Evolutionary conservation across 2,113 vertebrate species (phyloP).

Genomic region (Eidolon helvum): DNA sequence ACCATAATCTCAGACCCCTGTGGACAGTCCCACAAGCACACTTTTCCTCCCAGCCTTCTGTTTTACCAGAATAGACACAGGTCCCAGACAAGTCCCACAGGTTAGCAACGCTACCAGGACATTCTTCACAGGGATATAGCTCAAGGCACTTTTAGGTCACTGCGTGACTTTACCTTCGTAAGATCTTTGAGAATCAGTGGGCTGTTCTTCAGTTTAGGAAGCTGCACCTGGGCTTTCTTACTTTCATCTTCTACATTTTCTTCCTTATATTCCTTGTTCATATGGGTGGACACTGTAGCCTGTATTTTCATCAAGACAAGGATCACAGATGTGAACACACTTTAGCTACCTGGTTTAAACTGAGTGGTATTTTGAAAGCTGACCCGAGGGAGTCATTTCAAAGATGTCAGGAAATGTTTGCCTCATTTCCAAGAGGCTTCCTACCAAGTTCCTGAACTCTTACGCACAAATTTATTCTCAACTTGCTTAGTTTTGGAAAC

Average conservation of each 20-base stretch:
- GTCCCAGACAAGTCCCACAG: not conserved
- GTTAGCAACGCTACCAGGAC: not conserved
- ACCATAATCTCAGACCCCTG: not conserved
- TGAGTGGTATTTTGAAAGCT: not conserved
- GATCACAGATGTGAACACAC: not conserved
- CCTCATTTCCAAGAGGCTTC: not conserved
- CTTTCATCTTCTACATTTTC: conserved; percentile 19
- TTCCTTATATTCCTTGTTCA: not conserved
- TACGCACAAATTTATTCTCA: not conserved
- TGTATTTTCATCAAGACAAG: conserved; percentile 45
- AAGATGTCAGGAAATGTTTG: not conserved
- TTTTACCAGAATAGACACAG: not conserved
- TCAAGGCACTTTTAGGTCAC: not conserved
- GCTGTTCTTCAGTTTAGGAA: not conserved
- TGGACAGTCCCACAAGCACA: not conserved
- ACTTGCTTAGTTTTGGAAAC: not conserved
- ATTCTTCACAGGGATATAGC: not conserved
- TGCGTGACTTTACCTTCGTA: conserved; percentile 51
- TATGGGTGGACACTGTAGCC: not conserved
- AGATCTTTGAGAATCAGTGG: conserved; percentile 56
- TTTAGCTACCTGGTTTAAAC: not conserved
- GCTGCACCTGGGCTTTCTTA: not conserved
- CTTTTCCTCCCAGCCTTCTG: not conserved
- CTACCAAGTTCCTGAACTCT: not conserved
- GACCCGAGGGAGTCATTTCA: not conserved